Evolutionary conservation across 2,888 invertebrate species (phyloP).

Genomic region (Xestia xanthographa): DNA sequence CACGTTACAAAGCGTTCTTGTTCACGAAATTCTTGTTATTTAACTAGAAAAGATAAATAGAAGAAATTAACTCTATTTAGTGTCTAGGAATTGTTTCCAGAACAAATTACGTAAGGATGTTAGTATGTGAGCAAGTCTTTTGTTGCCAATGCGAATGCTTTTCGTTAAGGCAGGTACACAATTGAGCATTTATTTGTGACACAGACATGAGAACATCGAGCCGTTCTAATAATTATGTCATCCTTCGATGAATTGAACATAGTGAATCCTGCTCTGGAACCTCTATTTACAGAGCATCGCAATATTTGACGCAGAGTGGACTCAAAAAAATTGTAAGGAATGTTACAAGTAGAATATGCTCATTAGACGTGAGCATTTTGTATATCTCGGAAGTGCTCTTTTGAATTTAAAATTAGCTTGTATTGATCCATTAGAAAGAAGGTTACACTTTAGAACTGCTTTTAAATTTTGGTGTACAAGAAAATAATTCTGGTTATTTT

Average conservation of each 20-base stretch:
- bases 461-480: not conserved
- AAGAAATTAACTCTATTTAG: conserved; percentile 58
- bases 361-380: not conserved
- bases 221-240: too few relatives aligned
- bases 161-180: conserved; percentile 24
- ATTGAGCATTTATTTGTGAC: not conserved
- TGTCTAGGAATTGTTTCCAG: conserved; percentile 41
- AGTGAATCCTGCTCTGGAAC: not conserved
- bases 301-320: not conserved
- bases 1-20: conserved; percentile 43
- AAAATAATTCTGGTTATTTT: not conserved
- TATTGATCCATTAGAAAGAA: not conserved
- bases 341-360: not conserved
- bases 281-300: not conserved
- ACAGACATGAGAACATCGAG: too few relatives aligned
- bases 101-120: conserved; percentile 50
- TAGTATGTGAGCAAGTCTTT: conserved; percentile 43
- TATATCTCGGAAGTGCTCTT: not conserved
- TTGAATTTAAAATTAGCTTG: not conserved
- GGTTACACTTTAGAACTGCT: not conserved
- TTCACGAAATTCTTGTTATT: conserved; percentile 52
- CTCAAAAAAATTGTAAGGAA: not conserved
- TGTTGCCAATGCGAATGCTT: conserved; percentile 34
- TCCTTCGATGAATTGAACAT: not conserved
- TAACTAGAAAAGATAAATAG: conserved; percentile 56